Conservation (phyloP, 1,140 invertebrate species). For the Zaprionus davidi region DNA sequence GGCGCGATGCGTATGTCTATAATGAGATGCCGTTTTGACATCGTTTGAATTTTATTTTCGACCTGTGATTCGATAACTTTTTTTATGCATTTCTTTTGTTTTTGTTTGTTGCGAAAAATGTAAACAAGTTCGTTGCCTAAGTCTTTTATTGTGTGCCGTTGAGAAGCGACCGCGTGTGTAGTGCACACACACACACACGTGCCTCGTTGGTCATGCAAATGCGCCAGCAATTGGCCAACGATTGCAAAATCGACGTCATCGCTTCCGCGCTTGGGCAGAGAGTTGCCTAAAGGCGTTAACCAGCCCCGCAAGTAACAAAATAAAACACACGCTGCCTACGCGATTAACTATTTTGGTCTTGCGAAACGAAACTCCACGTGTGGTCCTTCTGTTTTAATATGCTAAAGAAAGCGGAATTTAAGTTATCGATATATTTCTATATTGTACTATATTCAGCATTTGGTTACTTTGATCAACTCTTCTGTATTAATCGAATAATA, state of each 20-base stretch:
- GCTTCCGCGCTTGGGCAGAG: slow-evolving; percentile 35
- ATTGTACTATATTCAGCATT: too few relatives aligned
- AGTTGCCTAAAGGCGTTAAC: not conserved
- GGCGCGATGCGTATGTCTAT: slow-evolving; percentile 40
- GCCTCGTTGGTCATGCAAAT: slow-evolving; percentile 39
- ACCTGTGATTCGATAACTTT: slow-evolving; percentile 68
- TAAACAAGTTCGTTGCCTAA: slow-evolving; percentile 80
- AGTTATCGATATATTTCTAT: too few relatives aligned
- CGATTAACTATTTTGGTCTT: not conserved
- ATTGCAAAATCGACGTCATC: slow-evolving; percentile 59
- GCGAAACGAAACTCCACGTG: not conserved
- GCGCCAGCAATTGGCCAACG: slow-evolving; percentile 68
- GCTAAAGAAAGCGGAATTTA: not conserved
- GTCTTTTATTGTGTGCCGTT: slow-evolving; percentile 69
- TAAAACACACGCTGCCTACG: not conserved
- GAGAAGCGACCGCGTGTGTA: slow-evolving; percentile 47
- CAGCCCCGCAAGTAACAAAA: not conserved
- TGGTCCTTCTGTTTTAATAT: not conserved
- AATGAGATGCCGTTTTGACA: slow-evolving; percentile 73
- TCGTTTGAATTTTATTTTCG: slow-evolving; percentile 60
- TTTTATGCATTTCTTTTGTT: slow-evolving; percentile 1
- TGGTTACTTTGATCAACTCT: too few relatives aligned
- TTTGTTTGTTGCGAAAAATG: slow-evolving; percentile 66
- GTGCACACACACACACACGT: slow-evolving; percentile 5
- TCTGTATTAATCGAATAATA: too few relatives aligned